Evolutionary conservation across 2,888 invertebrate species (phyloP).

Genomic region (Fragum sueziense): DNA sequence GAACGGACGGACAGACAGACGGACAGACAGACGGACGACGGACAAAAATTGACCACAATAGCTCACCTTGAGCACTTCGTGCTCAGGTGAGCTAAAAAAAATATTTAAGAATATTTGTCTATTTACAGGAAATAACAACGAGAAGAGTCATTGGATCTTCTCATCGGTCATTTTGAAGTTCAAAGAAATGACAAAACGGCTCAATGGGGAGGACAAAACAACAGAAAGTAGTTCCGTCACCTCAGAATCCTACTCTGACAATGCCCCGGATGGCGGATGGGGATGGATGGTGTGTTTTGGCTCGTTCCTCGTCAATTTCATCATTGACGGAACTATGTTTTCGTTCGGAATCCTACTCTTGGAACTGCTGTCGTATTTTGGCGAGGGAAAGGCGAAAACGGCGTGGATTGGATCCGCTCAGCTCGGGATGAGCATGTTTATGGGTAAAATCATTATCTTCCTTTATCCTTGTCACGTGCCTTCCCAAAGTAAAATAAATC

Average conservation of each 20-base stretch:
- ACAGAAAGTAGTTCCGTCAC: slow-evolving; percentile 8
- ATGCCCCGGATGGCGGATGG: slow-evolving; percentile 74
- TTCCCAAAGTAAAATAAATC: too few relatives aligned
- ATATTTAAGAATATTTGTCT: too few relatives aligned
- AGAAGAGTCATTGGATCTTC: background rate
- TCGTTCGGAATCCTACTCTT: slow-evolving; percentile 74
- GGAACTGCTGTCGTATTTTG: slow-evolving; percentile 70
- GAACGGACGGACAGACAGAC: too few relatives aligned
- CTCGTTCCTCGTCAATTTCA: slow-evolving; percentile 73
- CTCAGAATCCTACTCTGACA: slow-evolving; percentile 25
- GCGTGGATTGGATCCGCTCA: slow-evolving; percentile 73
- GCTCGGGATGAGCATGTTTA: slow-evolving; percentile 73
- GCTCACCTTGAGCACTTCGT: too few relatives aligned
- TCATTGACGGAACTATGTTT: slow-evolving; percentile 76
- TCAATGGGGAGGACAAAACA: slow-evolving; percentile 6
- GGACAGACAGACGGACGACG: too few relatives aligned
- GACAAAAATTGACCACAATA: too few relatives aligned
- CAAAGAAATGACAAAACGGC: slow-evolving; percentile 15
- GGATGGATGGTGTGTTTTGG: slow-evolving; percentile 76
- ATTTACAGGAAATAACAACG: background rate
- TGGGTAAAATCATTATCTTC: slow-evolving; percentile 75
- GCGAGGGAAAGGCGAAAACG: slow-evolving; percentile 70
- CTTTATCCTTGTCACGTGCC: too few relatives aligned
- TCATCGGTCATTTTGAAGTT: background rate
- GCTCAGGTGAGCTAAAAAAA: too few relatives aligned